Evolutionary conservation across 2,888 invertebrate genomes (phyloP).

Genomic region (Meloe dianella): DNA sequence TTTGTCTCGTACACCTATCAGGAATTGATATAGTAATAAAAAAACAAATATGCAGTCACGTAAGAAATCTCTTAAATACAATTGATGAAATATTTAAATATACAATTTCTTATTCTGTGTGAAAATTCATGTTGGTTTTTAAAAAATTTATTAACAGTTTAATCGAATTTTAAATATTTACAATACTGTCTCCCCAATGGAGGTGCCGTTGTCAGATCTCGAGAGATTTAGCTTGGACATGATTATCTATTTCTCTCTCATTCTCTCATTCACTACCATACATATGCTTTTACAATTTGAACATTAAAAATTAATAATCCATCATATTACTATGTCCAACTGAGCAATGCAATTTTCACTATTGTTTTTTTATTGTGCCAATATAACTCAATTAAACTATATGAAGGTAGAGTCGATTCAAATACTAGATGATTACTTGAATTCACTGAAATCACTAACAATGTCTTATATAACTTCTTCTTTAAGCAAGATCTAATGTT

Average conservation of each 20-base stretch:
- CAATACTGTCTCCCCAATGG: slow-evolving; percentile 32
- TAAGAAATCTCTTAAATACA: slow-evolving; percentile 32
- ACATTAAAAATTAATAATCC: background rate
- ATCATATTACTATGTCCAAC: too few species aligned
- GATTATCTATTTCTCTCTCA: background rate
- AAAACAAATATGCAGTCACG: slow-evolving; percentile 16
- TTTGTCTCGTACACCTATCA: background rate
- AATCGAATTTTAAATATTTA: slow-evolving; percentile 51
- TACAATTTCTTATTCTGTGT: slow-evolving; percentile 35
- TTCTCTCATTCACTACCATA: background rate
- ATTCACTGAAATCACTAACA: too few species aligned
- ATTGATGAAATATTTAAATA: slow-evolving; percentile 24
- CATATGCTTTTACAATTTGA: background rate
- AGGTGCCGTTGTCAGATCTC: slow-evolving; percentile 37
- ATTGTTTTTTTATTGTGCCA: too few species aligned
- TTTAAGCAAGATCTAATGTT: too few species aligned
- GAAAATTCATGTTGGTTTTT: slow-evolving; percentile 33
- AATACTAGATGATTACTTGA: too few species aligned
- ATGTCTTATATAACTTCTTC: too few species aligned
- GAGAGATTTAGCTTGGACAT: slow-evolving; percentile 32
- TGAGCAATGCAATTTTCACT: background rate
- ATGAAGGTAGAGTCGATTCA: too few species aligned
- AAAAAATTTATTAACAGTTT: slow-evolving; percentile 47
- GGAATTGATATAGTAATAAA: background rate
- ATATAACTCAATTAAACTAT: too few species aligned